These are phyloP conservation scores for Buceros bicornis DNA, from an alignment of 2,797 vertebrate genomes.

Conservation along the genomic window DNA sequence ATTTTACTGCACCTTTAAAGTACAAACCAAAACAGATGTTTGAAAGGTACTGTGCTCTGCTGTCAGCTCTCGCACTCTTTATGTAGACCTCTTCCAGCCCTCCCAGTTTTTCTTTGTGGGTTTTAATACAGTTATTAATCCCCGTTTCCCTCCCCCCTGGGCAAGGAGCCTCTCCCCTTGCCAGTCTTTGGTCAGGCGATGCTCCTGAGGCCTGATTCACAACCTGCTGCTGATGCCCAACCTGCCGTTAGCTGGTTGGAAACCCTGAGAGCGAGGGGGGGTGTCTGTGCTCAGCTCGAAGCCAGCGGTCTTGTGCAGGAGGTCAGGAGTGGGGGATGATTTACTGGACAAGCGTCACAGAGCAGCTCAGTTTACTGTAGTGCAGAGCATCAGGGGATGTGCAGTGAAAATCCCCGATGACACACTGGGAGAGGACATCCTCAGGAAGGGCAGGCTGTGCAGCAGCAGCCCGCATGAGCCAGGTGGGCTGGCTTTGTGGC, in stretches of 20 bases:
- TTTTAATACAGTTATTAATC: background rate
- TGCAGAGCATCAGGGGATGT: no score
- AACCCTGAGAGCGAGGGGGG: background rate
- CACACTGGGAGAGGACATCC: background rate
- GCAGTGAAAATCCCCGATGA: rapidly evolving
- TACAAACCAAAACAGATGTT: conserved; percentile 8
- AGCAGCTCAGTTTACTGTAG: background rate
- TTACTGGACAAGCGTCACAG: background rate
- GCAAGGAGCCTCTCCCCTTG: background rate
- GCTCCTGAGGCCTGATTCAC: background rate
- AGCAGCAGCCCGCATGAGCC: background rate
- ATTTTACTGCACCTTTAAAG: conserved; percentile 16
- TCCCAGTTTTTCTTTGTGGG: background rate
- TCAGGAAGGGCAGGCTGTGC: background rate
- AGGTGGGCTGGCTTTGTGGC: background rate
- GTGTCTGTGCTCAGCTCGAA: background rate
- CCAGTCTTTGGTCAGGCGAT: background rate
- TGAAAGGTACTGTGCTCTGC: background rate
- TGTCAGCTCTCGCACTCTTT: background rate
- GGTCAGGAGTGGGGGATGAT: background rate
- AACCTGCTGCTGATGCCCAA: background rate
- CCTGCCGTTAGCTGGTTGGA: background rate
- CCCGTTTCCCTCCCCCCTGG: background rate
- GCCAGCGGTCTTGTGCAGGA: background rate
- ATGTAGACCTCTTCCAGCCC: background rate